These are phyloP conservation scores for Platycheirus albimanus DNA, from an alignment of 2,888 invertebrate genomes.

Conservation along the genomic window DNA sequence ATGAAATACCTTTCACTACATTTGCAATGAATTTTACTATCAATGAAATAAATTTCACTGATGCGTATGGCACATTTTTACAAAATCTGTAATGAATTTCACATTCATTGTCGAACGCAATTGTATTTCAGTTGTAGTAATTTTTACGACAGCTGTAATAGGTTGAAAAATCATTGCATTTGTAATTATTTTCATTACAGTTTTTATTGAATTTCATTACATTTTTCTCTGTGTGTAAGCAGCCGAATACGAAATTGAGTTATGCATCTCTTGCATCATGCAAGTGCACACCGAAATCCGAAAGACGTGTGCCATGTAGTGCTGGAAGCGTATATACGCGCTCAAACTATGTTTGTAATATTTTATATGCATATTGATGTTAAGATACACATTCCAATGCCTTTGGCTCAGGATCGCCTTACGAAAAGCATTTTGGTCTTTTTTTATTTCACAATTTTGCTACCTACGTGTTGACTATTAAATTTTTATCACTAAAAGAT, in stretches of 20 bases:
- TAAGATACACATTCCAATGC: slow-evolving; percentile 49
- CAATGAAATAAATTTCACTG: no score
- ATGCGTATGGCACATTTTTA: no score
- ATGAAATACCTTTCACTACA: no score
- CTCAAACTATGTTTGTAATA: slow-evolving; percentile 12
- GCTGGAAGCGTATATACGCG: slow-evolving; percentile 40
- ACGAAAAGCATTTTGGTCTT: slow-evolving; percentile 32
- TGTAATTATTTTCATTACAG: no score
- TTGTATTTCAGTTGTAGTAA: no score
- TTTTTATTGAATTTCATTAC: no score
- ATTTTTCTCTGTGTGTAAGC: no score
- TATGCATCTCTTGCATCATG: slow-evolving; percentile 44
- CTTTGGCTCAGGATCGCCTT: slow-evolving; percentile 14
- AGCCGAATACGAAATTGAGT: slow-evolving; percentile 6
- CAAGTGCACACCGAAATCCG: slow-evolving; percentile 55
- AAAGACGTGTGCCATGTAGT: slow-evolving; percentile 57
- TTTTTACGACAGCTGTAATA: no score
- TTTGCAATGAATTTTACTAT: no score
- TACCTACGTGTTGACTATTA: slow-evolving; percentile 71
- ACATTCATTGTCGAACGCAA: no score
- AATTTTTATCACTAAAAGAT: slow-evolving; percentile 70
- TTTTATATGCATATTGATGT: slow-evolving; percentile 46
- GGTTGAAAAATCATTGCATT: no score
- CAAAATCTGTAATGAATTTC: no score
- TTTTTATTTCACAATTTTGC: slow-evolving; percentile 45